phyloP scores from a whole-genome alignment of 92 coral and sea anemone species.

The Siderastrea siderea region DNA sequence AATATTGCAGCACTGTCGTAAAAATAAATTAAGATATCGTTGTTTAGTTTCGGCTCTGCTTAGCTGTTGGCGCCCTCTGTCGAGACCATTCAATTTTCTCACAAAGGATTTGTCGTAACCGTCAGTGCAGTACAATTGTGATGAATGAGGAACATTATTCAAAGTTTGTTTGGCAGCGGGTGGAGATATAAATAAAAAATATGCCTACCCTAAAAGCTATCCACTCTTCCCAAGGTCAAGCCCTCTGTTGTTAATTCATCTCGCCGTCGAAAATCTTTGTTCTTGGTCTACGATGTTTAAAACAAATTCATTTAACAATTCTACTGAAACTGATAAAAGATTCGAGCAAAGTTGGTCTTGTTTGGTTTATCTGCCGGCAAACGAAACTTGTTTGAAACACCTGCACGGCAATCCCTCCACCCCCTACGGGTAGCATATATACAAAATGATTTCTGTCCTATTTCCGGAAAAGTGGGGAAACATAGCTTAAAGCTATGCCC shows the following conservation, averaged over 20 bases:
- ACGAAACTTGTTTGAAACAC: neutral
- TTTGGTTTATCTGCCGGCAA: too few species aligned
- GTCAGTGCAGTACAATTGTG: neutral
- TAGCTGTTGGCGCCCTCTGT: neutral
- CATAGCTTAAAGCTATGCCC: too few species aligned
- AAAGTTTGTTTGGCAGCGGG: neutral
- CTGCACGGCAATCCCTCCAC: neutral
- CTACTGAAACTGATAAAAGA: too few species aligned
- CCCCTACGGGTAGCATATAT: too few species aligned
- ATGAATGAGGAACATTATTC: neutral
- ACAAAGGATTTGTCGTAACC: neutral
- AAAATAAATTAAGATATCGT: neutral
- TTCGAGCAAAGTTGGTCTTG: too few species aligned
- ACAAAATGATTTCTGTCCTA: too few species aligned
- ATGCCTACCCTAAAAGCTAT: neutral
- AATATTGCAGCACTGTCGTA: neutral
- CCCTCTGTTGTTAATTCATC: neutral
- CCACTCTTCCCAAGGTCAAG: neutral
- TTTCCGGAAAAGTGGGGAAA: too few species aligned
- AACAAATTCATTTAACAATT: neutral
- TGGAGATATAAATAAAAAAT: neutral
- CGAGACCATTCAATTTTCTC: neutral
- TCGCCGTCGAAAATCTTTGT: neutral
- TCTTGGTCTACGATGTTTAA: neutral
- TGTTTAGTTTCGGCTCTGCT: neutral